Percentiles rank a stretch among this genome's conserved stretches.
phyloP scores from a whole-genome alignment of 2,113 vertebrate genomes.

The Marmota flaviventris region DNA sequence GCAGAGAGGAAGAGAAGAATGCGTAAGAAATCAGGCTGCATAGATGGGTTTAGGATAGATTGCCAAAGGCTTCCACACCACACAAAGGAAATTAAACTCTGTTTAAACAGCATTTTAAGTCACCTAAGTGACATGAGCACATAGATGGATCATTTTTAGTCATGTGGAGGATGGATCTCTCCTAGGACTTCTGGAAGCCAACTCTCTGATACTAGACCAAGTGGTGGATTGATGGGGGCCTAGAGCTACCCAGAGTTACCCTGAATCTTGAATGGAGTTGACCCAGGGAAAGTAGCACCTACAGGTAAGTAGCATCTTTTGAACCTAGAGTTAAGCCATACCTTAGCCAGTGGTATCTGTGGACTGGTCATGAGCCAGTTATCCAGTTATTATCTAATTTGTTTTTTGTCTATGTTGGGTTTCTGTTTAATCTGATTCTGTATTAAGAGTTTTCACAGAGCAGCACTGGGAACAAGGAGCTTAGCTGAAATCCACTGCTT shows the following conservation, averaged over 20 bases:
- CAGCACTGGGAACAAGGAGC: not conserved
- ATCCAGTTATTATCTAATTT: not conserved
- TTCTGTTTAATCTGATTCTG: conserved; percentile 2
- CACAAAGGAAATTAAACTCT: not conserved
- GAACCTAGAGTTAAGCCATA: not conserved
- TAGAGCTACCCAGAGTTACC: not conserved
- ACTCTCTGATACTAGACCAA: not conserved
- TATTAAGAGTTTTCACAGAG: not conserved
- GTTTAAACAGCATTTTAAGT: not conserved
- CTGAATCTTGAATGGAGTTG: not conserved
- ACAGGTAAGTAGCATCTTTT: not conserved
- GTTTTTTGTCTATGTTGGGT: not conserved
- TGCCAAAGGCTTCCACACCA: not conserved
- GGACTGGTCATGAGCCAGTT: not conserved
- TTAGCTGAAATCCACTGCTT: not conserved
- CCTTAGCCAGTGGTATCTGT: not conserved
- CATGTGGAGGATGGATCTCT: not conserved
- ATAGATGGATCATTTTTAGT: too few relatives aligned
- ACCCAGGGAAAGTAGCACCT: not conserved
- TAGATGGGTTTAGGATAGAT: not conserved
- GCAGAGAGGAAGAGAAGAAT: not conserved
- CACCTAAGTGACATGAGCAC: not conserved
- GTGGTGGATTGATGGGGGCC: not conserved
- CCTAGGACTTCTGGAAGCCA: not conserved
- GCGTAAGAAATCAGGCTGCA: not conserved